A percentile compares a stretch with the other conserved stretches of the same genome.
Conservation (phyloP, 2,888 invertebrate species). For the Pristionchus exspectatus region DNA sequence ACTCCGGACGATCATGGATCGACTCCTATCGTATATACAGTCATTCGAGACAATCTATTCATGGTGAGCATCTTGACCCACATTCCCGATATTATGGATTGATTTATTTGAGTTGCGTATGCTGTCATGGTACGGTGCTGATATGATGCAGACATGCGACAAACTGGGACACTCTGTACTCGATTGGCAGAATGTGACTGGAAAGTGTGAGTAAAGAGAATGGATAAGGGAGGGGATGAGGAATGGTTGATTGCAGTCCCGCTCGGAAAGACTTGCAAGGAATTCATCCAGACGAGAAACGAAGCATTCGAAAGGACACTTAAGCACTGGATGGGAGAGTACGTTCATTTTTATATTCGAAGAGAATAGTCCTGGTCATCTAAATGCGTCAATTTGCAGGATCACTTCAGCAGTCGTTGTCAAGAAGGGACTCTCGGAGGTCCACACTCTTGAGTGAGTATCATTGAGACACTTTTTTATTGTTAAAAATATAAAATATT, state of each 20-base stretch:
- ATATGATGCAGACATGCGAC: constrained; percentile 36
- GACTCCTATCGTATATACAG: constrained; percentile 22
- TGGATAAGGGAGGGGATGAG: not conserved
- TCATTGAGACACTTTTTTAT: not conserved
- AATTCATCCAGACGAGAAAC: constrained; percentile 20
- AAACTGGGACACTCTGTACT: not conserved
- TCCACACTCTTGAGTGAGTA: constrained; percentile 10
- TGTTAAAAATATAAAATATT: not conserved
- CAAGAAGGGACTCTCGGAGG: constrained; percentile 40
- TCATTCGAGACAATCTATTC: constrained; percentile 28
- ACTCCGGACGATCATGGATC: not conserved
- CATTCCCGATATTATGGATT: not conserved
- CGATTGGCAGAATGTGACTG: not conserved
- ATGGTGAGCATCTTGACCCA: not conserved
- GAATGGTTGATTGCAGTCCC: constrained; percentile 5
- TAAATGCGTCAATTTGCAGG: not conserved
- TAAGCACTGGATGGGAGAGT: not conserved
- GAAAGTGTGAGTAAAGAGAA: not conserved
- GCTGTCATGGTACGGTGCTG: constrained; percentile 46
- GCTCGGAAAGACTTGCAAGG: not conserved
- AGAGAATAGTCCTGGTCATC: not conserved
- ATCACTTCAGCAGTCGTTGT: not conserved
- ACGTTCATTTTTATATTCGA: not conserved
- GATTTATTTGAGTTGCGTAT: constrained; percentile 26
- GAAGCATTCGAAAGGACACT: constrained; percentile 10